Conservation (phyloP, 1,140 invertebrate species). For the Pygmarrhopalites habei region DNA sequence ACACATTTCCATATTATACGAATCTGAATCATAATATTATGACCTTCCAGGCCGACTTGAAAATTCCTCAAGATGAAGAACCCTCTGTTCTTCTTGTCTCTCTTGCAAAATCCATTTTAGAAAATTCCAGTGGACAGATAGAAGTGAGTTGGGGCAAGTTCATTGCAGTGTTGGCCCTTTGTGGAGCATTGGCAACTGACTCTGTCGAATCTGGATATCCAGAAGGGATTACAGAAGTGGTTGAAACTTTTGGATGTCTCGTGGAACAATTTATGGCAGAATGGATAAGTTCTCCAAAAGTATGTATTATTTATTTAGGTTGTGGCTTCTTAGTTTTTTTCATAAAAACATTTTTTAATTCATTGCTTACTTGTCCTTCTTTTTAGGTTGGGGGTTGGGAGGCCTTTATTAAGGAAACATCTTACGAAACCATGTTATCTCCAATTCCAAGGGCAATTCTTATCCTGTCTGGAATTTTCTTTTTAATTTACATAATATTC, state of each 20-base stretch:
- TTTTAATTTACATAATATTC: slow-evolving; percentile 3
- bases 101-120: slow-evolving; percentile 30
- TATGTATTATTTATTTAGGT: too few species aligned
- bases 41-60: slow-evolving; percentile 24
- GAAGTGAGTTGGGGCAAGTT: slow-evolving; percentile 37
- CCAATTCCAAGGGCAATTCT: slow-evolving; percentile 31
- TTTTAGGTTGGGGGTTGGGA: slow-evolving; percentile 31
- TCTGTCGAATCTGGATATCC: slow-evolving; percentile 34
- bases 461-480: slow-evolving; percentile 10
- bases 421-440: slow-evolving; percentile 24
- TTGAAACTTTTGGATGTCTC: slow-evolving; percentile 36
- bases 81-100: slow-evolving; percentile 32
- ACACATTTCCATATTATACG: background rate
- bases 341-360: too few species aligned
- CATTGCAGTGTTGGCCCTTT: slow-evolving; percentile 25
- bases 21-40: too few species aligned
- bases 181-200: slow-evolving; percentile 34
- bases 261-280: slow-evolving; percentile 36
- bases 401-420: slow-evolving; percentile 31
- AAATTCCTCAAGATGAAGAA: slow-evolving; percentile 33
- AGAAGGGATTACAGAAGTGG: slow-evolving; percentile 34
- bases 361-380: too few species aligned
- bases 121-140: slow-evolving; percentile 21
- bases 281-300: slow-evolving; percentile 28
- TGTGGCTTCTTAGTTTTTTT: too few species aligned